Base-by-base conservation (phyloP, 2,888 invertebrate species). In the Cantharis rufa region DNA sequence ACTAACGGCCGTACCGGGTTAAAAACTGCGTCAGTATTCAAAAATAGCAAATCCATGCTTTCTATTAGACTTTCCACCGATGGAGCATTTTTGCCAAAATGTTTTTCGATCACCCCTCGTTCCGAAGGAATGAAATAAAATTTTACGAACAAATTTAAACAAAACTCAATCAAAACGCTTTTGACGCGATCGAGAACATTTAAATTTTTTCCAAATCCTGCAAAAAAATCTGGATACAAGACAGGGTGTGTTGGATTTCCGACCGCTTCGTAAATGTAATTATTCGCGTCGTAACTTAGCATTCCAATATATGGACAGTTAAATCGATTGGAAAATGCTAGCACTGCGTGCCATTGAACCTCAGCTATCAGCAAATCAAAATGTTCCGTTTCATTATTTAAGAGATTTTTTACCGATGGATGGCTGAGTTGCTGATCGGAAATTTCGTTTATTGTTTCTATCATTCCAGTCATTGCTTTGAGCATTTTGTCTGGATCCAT, bases 351-450 rank as follows among this genome's bases (percentile, higher is more conserved):
- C 15, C 83, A 77, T 13, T 84, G 80, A 7, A 83, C 83, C 80
- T 88, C 87, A 4, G 84, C 82, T 27, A 87, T 84, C 1, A 87
- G 76, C 73, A 88, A 78, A 81, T 87, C 88, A 74, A 87, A 87
- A n/a, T 82, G 79, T 16, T 82, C 75, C 10, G 13, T 82, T 62
- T 82, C 73, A 75, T 85, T 83, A 16, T 84, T 80, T 16, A 87
- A 84, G 10, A 87, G 72, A 61, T 82, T 79, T 80, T 84, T 83
- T 1, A 87, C 85, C 77, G 83, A 80, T 0, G 83, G 82, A 66
- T 83, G 82, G 15, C 66, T 70, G n/a, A 82, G 27, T 71, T 81
- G 69, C 15, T 62, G 28, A 28, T 71, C 68, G 1, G 61, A 4
- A 28, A 73, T 63, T 11, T 11, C 11, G 11, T 13, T 13, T 27